Evolutionary conservation across 2,113 vertebrate genomes (phyloP), one percentile per base, ranked within the genome.

Genomic region (zebrafish (Danio rerio)): DNA sequence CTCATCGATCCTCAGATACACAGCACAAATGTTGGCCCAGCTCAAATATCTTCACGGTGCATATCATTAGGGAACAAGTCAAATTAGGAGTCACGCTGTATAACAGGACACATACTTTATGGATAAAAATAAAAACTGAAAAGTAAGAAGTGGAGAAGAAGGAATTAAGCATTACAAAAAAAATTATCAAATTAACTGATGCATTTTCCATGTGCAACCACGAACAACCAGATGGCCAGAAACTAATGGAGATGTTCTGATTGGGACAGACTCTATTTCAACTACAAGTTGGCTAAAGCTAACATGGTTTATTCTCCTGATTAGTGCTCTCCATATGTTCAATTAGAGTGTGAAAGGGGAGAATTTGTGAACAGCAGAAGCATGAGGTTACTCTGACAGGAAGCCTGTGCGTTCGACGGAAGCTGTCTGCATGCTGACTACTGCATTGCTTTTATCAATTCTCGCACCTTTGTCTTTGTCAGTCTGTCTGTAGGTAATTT

Each of bases 11-110:
- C 56, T 75, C 75, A 61, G 88, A 88, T 83, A 89, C 81, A 59
- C 84, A 92, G 92, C 89, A 89, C 90, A 92, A 93, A 92, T 93
- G 91, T 92, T 93, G 91, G 91, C 88, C 18, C 40, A 90, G 85
- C 77, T 65, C 68, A 82, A 74, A 87, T 85, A 79, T 85, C 88
- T 85, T 74, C 78, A 69, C 18, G 76, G 82, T 87, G 92, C 91
- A 92, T 91, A 88, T 78, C 61, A 90, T 93, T 92, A 85, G 55
- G 91, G 86, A 88, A 72, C 40, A 77, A 66, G 78, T 87, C 86
- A 90, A 87, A 90, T 88, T 81, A 86, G 81, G 88, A 87, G 65
- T 49, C n/a, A 59, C n/a, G 7, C 20, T 71, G 4, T 52, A 8
- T 50, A 21, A 71, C 5, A 52, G 49, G 45, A 70, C 20, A 18